Evolutionary conservation across 2,888 invertebrate species (phyloP).

Genomic region (Bibio marci): DNA sequence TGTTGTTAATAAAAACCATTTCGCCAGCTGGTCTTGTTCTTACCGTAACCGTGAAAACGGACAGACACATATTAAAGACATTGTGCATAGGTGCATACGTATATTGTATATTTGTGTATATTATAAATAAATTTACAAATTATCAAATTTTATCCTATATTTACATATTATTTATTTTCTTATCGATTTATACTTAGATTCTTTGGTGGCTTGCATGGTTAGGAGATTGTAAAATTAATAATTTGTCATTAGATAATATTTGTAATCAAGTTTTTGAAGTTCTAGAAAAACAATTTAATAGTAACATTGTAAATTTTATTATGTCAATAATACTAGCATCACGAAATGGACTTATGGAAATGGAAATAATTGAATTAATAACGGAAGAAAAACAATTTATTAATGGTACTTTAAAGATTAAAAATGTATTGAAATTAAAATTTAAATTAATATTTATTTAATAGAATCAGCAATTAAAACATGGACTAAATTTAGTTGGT

Average conservation of each 20-base stretch:
- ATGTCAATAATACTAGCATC: slow-evolving; percentile 57
- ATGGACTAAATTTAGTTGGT: slow-evolving; percentile 30
- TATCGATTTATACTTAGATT: slow-evolving; percentile 21
- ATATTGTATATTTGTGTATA: too few species aligned
- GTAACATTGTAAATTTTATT: slow-evolving; percentile 44
- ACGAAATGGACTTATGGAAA: slow-evolving; percentile 61
- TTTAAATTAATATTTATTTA: background rate
- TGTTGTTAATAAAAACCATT: too few species aligned
- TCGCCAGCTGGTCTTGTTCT: too few species aligned
- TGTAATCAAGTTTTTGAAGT: slow-evolving; percentile 46
- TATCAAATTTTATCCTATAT: too few species aligned
- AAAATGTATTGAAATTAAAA: background rate
- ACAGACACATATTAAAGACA: too few species aligned
- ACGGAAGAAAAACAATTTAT: slow-evolving; percentile 20
- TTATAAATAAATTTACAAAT: too few species aligned
- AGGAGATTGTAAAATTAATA: slow-evolving; percentile 36
- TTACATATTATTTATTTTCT: background rate
- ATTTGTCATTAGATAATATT: slow-evolving; percentile 36
- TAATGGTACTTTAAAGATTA: slow-evolving; percentile 5
- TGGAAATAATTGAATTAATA: slow-evolving; percentile 58
- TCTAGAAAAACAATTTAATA: slow-evolving; percentile 49
- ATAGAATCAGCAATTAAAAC: slow-evolving; percentile 13
- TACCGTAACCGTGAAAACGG: too few species aligned
- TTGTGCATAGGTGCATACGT: too few species aligned
- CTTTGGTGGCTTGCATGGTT: slow-evolving; percentile 45